Percentiles rank a stretch among this genome's conserved stretches.
phyloP scores from a whole-genome alignment of 1,140 invertebrate genomes.

The Musca vetustissima region DNA sequence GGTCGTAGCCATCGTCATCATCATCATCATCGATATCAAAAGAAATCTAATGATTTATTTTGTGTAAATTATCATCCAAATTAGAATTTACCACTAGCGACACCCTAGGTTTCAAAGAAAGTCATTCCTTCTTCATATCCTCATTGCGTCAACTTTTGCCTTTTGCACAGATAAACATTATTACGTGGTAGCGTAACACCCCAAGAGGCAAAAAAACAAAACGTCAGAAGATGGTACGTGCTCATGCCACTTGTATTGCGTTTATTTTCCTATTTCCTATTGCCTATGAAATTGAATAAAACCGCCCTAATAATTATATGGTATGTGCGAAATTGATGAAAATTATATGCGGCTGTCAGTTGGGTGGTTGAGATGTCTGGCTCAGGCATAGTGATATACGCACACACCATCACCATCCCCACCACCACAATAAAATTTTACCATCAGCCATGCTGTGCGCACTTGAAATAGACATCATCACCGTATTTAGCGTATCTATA shows the following conservation, averaged over 20 bases:
- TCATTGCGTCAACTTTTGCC: background rate
- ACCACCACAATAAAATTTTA: too few relatives aligned
- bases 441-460: too few relatives aligned
- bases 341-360: background rate
- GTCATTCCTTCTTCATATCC: background rate
- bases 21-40: too few relatives aligned
- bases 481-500: constrained; percentile 20
- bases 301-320: constrained; percentile 23
- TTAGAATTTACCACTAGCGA: constrained; percentile 8
- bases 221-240: background rate
- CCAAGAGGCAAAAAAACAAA: background rate
- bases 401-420: too few relatives aligned
- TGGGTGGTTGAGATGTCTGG: background rate
- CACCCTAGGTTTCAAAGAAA: background rate
- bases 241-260: background rate
- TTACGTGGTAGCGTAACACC: constrained; percentile 4
- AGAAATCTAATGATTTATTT: constrained; percentile 20
- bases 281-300: background rate
- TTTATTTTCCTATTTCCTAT: background rate
- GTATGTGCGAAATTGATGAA: constrained; percentile 14
- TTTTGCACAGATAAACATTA: background rate
- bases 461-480: constrained; percentile 8
- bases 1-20: too few relatives aligned
- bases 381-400: too few relatives aligned
- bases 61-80: constrained; percentile 19